A percentile compares a stretch with the other conserved stretches of the same genome.
Evolutionary conservation across 2,888 invertebrate species (phyloP).

Genomic region (Perithous albicinctus): DNA sequence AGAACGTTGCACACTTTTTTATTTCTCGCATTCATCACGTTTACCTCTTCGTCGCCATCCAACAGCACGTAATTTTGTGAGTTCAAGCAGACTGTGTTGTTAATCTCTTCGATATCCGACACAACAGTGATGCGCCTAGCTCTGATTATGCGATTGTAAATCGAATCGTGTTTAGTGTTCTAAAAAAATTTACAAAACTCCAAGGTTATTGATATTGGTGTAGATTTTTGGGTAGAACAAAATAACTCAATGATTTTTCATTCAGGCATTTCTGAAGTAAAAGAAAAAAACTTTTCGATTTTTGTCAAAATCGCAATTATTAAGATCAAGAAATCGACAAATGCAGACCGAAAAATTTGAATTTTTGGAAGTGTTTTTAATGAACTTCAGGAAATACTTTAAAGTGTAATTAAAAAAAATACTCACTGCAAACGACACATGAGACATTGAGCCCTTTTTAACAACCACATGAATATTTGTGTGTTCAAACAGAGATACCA

Average conservation of each 20-base stretch:
- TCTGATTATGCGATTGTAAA: neutral
- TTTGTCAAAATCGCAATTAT: no score
- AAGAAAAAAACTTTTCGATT: no score
- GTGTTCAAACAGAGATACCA: neutral
- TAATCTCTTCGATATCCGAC: neutral
- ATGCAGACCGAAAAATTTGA: no score
- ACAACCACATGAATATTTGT: slow-evolving; percentile 2
- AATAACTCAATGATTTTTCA: no score
- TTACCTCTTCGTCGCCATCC: neutral
- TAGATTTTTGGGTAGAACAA: no score
- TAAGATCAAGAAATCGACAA: no score
- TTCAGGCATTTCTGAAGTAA: no score
- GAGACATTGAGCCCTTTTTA: neutral
- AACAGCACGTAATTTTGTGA: neutral
- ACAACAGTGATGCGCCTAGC: neutral
- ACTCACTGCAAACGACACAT: neutral
- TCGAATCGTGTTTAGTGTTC: neutral
- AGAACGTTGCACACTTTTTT: slow-evolving; percentile 29
- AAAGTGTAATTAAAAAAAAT: no score
- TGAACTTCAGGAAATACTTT: no score
- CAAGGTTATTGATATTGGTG: no score
- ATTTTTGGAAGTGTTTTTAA: no score
- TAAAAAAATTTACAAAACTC: no score
- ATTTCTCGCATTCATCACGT: neutral
- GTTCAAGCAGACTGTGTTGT: neutral